Evolutionary conservation across 2,113 vertebrate species (phyloP).

Genomic region (Xiphorhynchus elegans): DNA sequence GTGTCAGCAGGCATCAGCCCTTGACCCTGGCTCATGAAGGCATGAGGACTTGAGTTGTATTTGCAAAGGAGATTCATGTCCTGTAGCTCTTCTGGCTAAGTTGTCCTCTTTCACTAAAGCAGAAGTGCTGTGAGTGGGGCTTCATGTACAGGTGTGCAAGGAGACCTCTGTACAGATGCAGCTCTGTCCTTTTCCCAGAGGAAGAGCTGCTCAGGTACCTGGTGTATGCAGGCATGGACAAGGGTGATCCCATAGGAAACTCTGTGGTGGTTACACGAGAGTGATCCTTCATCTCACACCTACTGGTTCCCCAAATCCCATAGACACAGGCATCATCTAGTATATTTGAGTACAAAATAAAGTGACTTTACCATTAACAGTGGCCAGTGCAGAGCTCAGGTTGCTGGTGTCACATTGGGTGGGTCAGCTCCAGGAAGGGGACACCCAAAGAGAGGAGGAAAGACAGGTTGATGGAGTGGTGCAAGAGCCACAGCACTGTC

Average conservation of each 20-base stretch:
- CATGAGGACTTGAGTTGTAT: background rate
- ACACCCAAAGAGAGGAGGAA: background rate
- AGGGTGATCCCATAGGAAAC: background rate
- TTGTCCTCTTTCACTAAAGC: background rate
- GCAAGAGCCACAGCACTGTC: background rate
- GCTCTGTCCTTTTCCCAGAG: background rate
- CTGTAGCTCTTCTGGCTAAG: background rate
- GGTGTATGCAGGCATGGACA: fast-evolving
- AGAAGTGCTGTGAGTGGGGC: background rate
- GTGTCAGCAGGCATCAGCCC: background rate
- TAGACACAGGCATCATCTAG: background rate
- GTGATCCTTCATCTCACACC: background rate
- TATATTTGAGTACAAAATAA: background rate
- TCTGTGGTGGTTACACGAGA: background rate
- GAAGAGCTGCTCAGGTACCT: background rate
- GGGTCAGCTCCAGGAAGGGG: fast-evolving
- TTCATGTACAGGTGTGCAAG: background rate
- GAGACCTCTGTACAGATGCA: background rate
- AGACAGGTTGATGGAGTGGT: fast-evolving
- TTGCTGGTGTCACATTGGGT: fast-evolving
- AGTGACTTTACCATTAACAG: fast-evolving
- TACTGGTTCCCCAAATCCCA: background rate
- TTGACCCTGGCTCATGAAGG: fast-evolving
- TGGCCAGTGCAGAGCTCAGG: background rate
- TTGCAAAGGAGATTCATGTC: fast-evolving